phyloP scores from a whole-genome alignment of 2,113 vertebrate species.

The Zapornia atra region DNA sequence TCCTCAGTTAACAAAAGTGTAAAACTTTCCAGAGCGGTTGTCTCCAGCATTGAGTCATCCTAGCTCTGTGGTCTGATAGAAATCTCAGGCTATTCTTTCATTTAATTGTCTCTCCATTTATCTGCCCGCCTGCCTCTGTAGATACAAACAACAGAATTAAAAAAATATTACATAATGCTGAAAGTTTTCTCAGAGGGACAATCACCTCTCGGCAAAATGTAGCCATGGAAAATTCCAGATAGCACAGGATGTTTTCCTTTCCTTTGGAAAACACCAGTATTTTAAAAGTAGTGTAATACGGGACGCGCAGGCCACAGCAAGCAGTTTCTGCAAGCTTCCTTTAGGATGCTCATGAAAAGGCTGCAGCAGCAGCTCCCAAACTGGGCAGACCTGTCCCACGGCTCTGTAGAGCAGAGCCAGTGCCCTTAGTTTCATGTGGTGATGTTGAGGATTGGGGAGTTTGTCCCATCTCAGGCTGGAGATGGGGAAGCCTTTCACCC shows the following conservation, averaged over 20 bases:
- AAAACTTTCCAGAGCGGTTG: conserved; percentile 14
- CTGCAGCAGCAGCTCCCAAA: neutral
- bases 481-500: neutral
- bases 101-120: neutral
- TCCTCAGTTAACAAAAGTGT: neutral
- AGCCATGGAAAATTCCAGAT: conserved; percentile 51
- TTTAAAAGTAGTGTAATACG: neutral
- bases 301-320: neutral
- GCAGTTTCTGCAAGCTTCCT: neutral
- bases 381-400: neutral
- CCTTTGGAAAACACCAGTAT: neutral
- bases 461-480: rapidly evolving
- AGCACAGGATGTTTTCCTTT: conserved; percentile 23
- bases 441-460: neutral
- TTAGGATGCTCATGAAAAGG: neutral
- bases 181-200: neutral
- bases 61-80: neutral
- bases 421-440: rapidly evolving
- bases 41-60: neutral
- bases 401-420: rapidly evolving
- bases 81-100: conserved; percentile 32
- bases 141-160: neutral
- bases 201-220: neutral
- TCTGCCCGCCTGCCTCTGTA: neutral
- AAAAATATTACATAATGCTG: neutral